Conservation (phyloP, 1,140 invertebrate species). For the Bombus waltoni region DNA sequence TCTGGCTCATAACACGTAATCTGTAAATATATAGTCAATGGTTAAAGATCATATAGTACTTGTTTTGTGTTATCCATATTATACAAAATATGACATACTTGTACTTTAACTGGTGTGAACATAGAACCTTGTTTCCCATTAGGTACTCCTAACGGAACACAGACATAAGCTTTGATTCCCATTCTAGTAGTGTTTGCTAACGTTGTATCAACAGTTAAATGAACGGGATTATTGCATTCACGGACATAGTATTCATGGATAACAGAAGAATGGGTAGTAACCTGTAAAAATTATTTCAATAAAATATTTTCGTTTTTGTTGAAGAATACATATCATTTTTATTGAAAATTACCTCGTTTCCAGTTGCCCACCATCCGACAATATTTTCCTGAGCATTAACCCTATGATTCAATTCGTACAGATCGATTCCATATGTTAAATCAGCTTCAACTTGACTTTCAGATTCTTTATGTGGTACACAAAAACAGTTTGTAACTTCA, state of each 20-base stretch:
- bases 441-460: slow-evolving; percentile 98
- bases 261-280: slow-evolving; percentile 97
- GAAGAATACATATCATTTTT: background rate
- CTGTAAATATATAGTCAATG: slow-evolving; percentile 52
- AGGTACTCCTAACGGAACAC: slow-evolving; percentile 87
- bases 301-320: background rate
- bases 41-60: background rate
- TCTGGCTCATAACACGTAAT: slow-evolving; percentile 95
- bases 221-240: slow-evolving; percentile 96
- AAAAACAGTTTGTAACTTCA: slow-evolving; percentile 98
- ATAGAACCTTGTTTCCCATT: slow-evolving; percentile 96
- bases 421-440: slow-evolving; percentile 96
- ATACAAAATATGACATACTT: slow-evolving; percentile 75
- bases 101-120: slow-evolving; percentile 96
- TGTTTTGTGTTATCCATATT: background rate
- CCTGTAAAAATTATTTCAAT: slow-evolving; percentile 74
- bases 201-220: slow-evolving; percentile 96
- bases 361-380: slow-evolving; percentile 99
- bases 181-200: slow-evolving; percentile 90
- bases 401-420: slow-evolving; percentile 96
- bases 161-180: slow-evolving; percentile 95
- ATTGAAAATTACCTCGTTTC: slow-evolving; percentile 86
- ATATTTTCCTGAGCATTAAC: slow-evolving; percentile 96
- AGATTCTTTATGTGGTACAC: slow-evolving; percentile 98
- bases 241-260: slow-evolving; percentile 98